Conservation (phyloP, 2,113 vertebrate genomes). For the Tenebrosternarchus preto region DNA sequence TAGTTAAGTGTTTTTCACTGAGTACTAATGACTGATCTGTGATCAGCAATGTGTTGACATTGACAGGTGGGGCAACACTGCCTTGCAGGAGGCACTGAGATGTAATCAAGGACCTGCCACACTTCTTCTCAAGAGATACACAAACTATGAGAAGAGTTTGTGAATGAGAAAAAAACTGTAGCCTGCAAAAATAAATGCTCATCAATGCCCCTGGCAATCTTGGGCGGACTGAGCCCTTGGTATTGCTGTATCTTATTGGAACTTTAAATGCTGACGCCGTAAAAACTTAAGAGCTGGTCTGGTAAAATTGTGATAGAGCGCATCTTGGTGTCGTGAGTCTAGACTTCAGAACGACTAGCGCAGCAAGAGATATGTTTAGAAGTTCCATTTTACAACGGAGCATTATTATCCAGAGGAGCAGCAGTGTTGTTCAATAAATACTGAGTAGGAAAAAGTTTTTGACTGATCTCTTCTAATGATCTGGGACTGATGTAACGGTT, state of each 20-base stretch:
- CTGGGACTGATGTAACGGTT: too few species aligned
- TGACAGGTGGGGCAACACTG: slow-evolving; percentile 69
- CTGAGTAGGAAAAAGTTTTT: background rate
- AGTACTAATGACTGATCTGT: background rate
- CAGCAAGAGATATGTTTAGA: background rate
- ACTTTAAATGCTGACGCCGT: background rate
- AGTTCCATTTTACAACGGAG: background rate
- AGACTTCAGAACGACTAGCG: background rate
- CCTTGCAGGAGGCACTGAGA: slow-evolving; percentile 66
- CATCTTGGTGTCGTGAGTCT: background rate
- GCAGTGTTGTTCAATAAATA: slow-evolving; percentile 17
- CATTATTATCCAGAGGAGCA: background rate
- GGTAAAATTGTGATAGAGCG: too few species aligned
- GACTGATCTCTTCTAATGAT: background rate
- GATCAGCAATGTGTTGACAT: slow-evolving; percentile 21
- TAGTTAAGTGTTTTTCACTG: slow-evolving; percentile 10
- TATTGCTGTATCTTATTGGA: background rate
- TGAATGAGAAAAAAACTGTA: slow-evolving; percentile 18
- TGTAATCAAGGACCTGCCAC: slow-evolving; percentile 56
- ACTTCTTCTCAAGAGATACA: slow-evolving; percentile 60
- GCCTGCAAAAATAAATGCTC: background rate
- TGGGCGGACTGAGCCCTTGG: background rate
- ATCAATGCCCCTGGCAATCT: too few species aligned
- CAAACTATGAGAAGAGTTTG: slow-evolving; percentile 45
- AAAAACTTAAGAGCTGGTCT: background rate